Evolutionary conservation across 2,113 vertebrate species (phyloP).

Genomic region (Heteronetta atricapilla): DNA sequence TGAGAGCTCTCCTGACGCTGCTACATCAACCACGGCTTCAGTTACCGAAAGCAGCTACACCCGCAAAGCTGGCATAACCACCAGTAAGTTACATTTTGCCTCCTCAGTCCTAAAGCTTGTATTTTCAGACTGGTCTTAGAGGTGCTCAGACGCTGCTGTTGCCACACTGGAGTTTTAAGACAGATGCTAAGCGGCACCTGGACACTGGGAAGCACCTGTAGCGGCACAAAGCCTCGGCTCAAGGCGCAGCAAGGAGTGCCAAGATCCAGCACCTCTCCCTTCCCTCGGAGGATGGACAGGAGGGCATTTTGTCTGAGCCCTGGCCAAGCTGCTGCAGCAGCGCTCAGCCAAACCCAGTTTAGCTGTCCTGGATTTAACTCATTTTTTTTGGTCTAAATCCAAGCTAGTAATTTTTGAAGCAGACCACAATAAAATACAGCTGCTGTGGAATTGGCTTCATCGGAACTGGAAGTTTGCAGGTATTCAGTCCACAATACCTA

Average conservation of each 20-base stretch:
- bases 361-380: not conserved
- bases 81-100: not conserved
- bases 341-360: not conserved
- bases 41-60: not conserved
- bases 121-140: not conserved
- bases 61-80: not conserved
- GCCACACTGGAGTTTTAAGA: fast-evolving
- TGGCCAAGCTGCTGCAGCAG: slow-evolving; percentile 16
- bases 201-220: not conserved
- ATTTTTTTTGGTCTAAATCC: not conserved
- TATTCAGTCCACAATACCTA: not conserved
- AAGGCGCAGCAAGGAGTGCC: not conserved
- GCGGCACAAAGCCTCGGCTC: not conserved
- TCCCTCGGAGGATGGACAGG: not conserved
- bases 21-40: not conserved
- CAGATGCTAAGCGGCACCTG: not conserved
- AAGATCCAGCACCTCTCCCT: not conserved
- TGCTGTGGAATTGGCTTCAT: not conserved
- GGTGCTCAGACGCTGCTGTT: not conserved
- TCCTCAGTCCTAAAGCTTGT: not conserved
- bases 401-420: slow-evolving; percentile 32
- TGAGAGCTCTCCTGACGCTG: not conserved
- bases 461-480: not conserved
- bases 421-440: not conserved
- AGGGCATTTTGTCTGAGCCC: not conserved